Conservation (phyloP, 2,888 invertebrate genomes). For the Labia minor region DNA sequence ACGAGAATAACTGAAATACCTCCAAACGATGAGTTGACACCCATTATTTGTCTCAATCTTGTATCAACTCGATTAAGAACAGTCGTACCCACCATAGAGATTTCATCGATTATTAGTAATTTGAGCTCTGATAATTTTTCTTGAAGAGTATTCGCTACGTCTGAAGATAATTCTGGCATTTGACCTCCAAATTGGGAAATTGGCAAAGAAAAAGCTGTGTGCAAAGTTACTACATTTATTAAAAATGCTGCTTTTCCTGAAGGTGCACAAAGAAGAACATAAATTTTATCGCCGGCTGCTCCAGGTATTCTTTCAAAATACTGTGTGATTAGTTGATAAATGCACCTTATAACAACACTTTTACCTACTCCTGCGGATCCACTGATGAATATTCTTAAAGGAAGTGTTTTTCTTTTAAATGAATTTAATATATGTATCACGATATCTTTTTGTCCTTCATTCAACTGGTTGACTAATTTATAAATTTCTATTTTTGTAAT, state of each 20-base stretch:
- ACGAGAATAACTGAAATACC: not conserved
- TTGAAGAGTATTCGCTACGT: conserved; percentile 21
- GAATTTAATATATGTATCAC: not conserved
- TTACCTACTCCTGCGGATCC: conserved; percentile 32
- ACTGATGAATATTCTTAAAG: conserved; percentile 27
- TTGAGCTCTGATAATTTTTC: conserved; percentile 24
- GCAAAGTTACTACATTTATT: conserved; percentile 27
- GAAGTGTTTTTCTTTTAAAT: conserved; percentile 17
- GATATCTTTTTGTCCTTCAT: no score
- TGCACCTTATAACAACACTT: conserved; percentile 28
- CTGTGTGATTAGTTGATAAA: conserved; percentile 28
- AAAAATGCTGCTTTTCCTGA: conserved; percentile 25
- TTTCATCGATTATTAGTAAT: conserved; percentile 26
- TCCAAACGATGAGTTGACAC: conserved; percentile 20
- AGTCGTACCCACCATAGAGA: conserved; percentile 24
- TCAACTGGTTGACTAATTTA: no score
- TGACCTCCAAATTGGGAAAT: conserved; percentile 20
- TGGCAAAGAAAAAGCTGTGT: conserved; percentile 28
- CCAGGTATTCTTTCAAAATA: conserved; percentile 26
- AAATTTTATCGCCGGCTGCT: conserved; percentile 25
- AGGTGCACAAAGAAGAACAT: conserved; percentile 26
- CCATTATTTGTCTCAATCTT: conserved; percentile 23
- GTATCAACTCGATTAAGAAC: conserved; percentile 18
- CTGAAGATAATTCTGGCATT: conserved; percentile 20
- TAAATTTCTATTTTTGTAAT: no score